These are phyloP conservation scores for Spodoptera litura DNA, from an alignment of 1,140 invertebrate genomes.

Conservation along the genomic window DNA sequence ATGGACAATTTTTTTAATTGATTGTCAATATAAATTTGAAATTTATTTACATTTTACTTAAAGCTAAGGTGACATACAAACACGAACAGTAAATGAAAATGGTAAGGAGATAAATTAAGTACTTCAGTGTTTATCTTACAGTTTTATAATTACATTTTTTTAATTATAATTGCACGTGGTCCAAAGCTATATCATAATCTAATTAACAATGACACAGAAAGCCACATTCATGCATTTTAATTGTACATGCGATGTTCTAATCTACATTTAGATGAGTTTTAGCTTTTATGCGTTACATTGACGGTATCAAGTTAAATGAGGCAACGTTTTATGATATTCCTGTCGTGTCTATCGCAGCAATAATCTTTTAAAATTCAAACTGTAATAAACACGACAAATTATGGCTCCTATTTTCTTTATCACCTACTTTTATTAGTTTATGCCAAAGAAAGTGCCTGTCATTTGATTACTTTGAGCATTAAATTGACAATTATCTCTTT, in stretches of 20 bases:
- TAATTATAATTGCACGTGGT: conserved; percentile 16
- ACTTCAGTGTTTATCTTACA: conserved; percentile 49
- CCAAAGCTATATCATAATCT: conserved; percentile 40
- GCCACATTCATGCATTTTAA: conserved; percentile 56
- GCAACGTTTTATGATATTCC: conserved; percentile 31
- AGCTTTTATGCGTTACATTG: conserved; percentile 42
- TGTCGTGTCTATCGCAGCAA: conserved; percentile 31
- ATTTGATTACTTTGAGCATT: conserved; percentile 25
- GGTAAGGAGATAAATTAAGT: conserved; percentile 70
- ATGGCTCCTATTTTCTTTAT: conserved; percentile 27
- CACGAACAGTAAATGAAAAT: conserved; percentile 46
- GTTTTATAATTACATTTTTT: conserved; percentile 44
- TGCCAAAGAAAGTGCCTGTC: conserved; percentile 33
- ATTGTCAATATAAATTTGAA: not conserved
- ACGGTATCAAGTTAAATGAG: conserved; percentile 26
- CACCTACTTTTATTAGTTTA: conserved; percentile 33
- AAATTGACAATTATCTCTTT: conserved; percentile 29
- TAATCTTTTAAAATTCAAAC: conserved; percentile 14
- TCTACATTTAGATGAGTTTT: conserved; percentile 52
- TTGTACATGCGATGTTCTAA: conserved; percentile 52
- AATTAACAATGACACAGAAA: conserved; percentile 54
- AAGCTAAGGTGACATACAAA: conserved; percentile 35
- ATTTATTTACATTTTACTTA: conserved; percentile 21
- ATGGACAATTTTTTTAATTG: too few relatives aligned
- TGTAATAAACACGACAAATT: conserved; percentile 35